These are phyloP conservation scores for Phyto melanocephala DNA, from an alignment of 2,888 invertebrate species.

Conservation along the genomic window DNA sequence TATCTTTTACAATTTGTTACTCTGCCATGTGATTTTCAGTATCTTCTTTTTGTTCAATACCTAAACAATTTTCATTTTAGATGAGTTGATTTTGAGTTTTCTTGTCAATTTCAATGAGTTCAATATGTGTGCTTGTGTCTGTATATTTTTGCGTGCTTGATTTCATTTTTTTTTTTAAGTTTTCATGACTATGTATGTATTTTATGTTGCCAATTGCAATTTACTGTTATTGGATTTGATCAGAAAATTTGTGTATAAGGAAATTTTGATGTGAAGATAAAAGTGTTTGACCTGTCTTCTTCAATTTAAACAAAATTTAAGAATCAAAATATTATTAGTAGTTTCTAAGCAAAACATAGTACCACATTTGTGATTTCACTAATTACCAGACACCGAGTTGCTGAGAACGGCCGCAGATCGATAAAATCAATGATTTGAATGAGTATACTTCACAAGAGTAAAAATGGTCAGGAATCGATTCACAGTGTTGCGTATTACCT, in stretches of 20 bases:
- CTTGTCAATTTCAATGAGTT: conserved; percentile 32
- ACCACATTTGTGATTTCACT: too few relatives aligned
- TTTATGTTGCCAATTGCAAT: conserved; percentile 58
- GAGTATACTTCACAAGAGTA: too few relatives aligned
- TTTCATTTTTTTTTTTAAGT: not conserved
- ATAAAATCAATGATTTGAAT: too few relatives aligned
- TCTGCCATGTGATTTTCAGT: not conserved
- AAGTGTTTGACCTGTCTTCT: too few relatives aligned
- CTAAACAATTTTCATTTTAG: not conserved
- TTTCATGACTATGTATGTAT: conserved; percentile 40
- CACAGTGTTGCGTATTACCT: too few relatives aligned
- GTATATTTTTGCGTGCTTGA: not conserved
- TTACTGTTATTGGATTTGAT: conserved; percentile 47
- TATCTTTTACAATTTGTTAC: conserved; percentile 20
- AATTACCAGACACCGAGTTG: too few relatives aligned
- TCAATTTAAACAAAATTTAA: too few relatives aligned
- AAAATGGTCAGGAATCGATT: too few relatives aligned
- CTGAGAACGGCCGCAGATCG: too few relatives aligned
- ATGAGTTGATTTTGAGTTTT: conserved; percentile 49
- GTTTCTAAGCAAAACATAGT: too few relatives aligned
- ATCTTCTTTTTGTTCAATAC: not conserved
- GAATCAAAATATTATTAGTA: too few relatives aligned
- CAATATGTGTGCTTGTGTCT: not conserved
- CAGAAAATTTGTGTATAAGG: not conserved
- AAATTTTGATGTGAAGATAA: too few relatives aligned